Percentiles rank a stretch among this genome's conserved stretches.
Conservation (phyloP, 1,140 invertebrate species). For the Scaptodrosophila lebanonensis region DNA sequence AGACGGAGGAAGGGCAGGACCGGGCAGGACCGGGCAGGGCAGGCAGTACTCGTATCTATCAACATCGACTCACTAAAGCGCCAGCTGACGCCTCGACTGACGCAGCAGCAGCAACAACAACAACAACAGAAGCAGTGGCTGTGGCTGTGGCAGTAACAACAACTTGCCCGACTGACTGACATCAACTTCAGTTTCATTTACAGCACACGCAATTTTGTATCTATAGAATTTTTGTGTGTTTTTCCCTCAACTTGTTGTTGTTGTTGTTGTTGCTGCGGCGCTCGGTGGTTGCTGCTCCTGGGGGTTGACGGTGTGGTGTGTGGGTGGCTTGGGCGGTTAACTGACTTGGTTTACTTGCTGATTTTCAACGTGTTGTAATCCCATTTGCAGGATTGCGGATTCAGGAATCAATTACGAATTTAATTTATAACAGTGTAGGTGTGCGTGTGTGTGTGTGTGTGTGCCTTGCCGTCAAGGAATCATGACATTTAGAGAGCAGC, state of each 20-base stretch:
- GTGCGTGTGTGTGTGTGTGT: too few relatives aligned
- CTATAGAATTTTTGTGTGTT: conserved; percentile 26
- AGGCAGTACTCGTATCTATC: conserved; percentile 13
- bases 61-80: conserved; percentile 62
- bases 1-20: not conserved
- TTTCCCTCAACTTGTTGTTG: conserved; percentile 18
- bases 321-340: conserved; percentile 2
- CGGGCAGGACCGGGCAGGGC: too few relatives aligned
- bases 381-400: conserved; percentile 74
- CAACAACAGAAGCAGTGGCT: conserved; percentile 3
- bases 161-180: conserved; percentile 27
- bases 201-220: conserved; percentile 64
- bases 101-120: not conserved
- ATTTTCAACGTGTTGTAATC: conserved; percentile 73
- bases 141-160: not conserved
- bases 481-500: conserved; percentile 39
- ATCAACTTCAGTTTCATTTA: conserved; percentile 47
- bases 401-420: conserved; percentile 75
- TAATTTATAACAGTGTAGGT: conserved; percentile 60
- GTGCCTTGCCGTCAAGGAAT: conserved; percentile 38
- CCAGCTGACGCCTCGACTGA: conserved; percentile 49
- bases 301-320: not conserved
- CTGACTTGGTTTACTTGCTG: conserved; percentile 21
- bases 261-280: conserved; percentile 1
- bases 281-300: not conserved